phyloP scores from a whole-genome alignment of 2,113 vertebrate genomes.

The Hyaena hyaena region DNA sequence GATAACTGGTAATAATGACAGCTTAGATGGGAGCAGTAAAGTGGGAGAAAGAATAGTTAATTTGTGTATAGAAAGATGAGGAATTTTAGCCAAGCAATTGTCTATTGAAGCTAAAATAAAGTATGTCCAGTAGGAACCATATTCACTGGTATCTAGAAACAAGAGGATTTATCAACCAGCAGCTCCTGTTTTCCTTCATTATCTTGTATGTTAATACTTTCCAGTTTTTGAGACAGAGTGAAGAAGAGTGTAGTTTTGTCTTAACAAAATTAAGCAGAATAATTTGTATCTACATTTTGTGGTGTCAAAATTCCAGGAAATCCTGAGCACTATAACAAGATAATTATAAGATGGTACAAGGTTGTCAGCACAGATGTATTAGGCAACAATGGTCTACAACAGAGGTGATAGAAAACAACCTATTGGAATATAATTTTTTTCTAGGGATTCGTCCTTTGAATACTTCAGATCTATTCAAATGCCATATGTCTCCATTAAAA shows the following conservation, averaged over 20 bases:
- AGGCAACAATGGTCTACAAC: not conserved
- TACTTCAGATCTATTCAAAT: not conserved
- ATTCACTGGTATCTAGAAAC: not conserved
- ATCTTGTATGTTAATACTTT: not conserved
- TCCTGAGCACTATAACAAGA: not conserved
- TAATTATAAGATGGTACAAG: not conserved
- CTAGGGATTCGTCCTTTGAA: not conserved
- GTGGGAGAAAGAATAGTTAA: not conserved
- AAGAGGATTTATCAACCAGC: not conserved
- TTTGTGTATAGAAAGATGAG: not conserved
- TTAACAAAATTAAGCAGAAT: not conserved
- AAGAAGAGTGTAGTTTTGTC: not conserved
- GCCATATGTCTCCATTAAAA: not conserved
- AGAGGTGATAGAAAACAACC: not conserved
- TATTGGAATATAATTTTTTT: not conserved
- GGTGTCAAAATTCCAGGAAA: not conserved
- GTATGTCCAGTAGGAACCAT: not conserved
- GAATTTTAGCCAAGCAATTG: not conserved
- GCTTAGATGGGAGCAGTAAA: not conserved
- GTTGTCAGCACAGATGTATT: not conserved
- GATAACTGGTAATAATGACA: not conserved
- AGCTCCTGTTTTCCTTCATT: not conserved
- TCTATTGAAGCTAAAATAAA: not conserved
- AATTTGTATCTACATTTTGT: not conserved
- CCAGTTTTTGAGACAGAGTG: not conserved